These are phyloP conservation scores for Grammomys surdaster DNA, from an alignment of 2,113 vertebrate genomes.

Conservation along the genomic window DNA sequence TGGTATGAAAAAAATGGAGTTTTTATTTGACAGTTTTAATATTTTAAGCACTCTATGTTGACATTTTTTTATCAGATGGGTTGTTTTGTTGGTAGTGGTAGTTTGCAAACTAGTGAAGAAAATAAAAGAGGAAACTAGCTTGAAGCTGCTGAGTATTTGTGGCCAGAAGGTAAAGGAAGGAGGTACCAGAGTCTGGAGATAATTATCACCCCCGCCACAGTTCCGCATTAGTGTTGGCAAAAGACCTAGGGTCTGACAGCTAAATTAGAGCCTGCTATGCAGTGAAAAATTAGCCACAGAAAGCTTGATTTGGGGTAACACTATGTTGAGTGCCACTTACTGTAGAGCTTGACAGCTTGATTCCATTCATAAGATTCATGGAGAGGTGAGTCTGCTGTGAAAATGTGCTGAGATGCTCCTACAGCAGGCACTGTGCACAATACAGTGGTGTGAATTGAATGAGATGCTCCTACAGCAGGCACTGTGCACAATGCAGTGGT, in stretches of 20 bases:
- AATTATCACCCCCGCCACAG: constrained; percentile 51
- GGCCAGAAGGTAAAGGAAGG: constrained; percentile 63
- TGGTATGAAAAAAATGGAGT: constrained; percentile 54
- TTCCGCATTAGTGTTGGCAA: constrained; percentile 59
- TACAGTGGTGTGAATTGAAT: background rate
- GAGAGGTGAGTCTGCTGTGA: background rate
- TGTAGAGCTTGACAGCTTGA: constrained; percentile 46
- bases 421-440: constrained; percentile 16
- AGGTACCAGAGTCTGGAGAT: constrained; percentile 70
- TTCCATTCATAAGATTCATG: constrained; percentile 62
- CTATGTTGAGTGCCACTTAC: background rate
- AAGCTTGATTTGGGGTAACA: constrained; percentile 63
- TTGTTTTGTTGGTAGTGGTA: constrained; percentile 72
- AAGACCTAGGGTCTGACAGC: constrained; percentile 68
- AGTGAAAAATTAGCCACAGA: constrained; percentile 67
- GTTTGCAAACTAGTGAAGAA: constrained; percentile 76
- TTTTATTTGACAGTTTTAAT: constrained; percentile 73
- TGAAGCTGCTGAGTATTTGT: constrained; percentile 44
- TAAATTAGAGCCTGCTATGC: constrained; percentile 70
- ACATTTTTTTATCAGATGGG: constrained; percentile 54
- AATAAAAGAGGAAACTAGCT: constrained; percentile 76
- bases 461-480: background rate
- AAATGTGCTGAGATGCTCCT: constrained; percentile 12
- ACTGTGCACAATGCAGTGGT: constrained; percentile 26
- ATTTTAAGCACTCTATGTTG: constrained; percentile 44